A percentile compares a stretch with the other conserved stretches of the same genome.
These are phyloP conservation scores for Geopemphigus sp. DNA, from an alignment of 1,140 invertebrate genomes.

Conservation along the genomic window DNA sequence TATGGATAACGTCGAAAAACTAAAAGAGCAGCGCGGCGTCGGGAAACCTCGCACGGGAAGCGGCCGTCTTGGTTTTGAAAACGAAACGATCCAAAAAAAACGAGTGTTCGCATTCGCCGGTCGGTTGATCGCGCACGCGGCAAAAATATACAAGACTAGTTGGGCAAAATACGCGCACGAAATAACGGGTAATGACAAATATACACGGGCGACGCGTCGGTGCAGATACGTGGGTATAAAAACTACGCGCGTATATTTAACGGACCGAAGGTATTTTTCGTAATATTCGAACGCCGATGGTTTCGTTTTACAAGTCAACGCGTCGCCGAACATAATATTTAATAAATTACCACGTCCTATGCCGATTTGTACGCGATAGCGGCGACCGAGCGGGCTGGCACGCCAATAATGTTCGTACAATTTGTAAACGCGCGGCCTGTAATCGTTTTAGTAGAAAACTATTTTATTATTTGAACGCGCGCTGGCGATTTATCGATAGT, in stretches of 20 bases:
- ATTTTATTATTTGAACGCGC: no score
- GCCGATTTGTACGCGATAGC: no score
- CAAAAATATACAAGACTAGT: neutral
- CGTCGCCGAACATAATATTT: neutral
- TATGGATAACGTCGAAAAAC: no score
- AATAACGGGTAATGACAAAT: neutral
- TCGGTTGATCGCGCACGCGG: no score
- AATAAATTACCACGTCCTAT: neutral
- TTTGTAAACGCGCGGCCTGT: neutral
- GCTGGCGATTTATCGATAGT: no score
- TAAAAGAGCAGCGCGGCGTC: no score
- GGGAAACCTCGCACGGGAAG: no score
- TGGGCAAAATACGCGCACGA: neutral
- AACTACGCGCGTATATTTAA: conserved; percentile 5
- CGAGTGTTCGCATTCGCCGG: no score
- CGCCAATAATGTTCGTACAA: no score
- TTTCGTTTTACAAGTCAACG: neutral
- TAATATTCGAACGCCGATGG: neutral
- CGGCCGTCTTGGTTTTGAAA: no score
- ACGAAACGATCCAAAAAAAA: no score
- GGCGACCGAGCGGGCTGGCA: no score
- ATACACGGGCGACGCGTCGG: neutral
- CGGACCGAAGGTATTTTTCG: neutral
- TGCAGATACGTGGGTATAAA: neutral
- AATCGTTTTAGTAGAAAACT: neutral